A percentile compares a stretch with the other conserved stretches of the same genome.
Conservation (phyloP, 2,797 vertebrate species). For the Decapterus maruadsi region DNA sequence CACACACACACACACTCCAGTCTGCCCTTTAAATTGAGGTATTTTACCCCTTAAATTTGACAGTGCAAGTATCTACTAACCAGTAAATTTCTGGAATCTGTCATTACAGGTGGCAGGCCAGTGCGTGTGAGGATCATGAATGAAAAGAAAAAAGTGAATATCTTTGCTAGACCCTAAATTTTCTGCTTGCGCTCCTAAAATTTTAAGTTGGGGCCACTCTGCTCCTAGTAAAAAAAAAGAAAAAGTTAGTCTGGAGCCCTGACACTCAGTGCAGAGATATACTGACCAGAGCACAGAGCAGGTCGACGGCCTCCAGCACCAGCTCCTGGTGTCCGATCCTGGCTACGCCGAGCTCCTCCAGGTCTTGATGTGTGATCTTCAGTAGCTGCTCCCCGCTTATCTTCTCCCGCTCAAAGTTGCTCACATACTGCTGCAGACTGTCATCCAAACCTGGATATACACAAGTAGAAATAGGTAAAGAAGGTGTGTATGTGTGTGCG, state of each 20-base stretch:
- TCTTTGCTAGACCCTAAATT: no score
- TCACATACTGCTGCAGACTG: slow-evolving; percentile 94
- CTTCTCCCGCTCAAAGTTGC: slow-evolving; percentile 96
- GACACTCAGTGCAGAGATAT: background rate
- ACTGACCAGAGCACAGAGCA: slow-evolving; percentile 98
- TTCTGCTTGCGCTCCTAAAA: no score
- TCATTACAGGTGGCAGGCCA: no score
- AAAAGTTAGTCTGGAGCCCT: no score
- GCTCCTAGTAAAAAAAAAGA: no score
- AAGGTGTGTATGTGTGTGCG: background rate
- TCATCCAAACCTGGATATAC: slow-evolving; percentile 90
- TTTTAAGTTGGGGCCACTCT: no score
- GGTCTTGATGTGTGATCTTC: slow-evolving; percentile 97
- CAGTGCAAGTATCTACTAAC: no score
- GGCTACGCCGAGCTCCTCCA: slow-evolving; percentile 95
- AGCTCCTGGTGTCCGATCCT: slow-evolving; percentile 98
- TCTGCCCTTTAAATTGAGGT: no score
- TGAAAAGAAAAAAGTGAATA: no score
- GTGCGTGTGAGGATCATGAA: no score
- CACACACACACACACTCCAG: background rate
- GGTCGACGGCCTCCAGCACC: slow-evolving; percentile 96
- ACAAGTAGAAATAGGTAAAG: background rate
- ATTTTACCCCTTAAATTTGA: no score
- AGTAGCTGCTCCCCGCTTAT: slow-evolving; percentile 96
- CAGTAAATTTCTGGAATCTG: no score